phyloP scores from a whole-genome alignment of 2,797 vertebrate species.

The Enteromius viviparus region DNA sequence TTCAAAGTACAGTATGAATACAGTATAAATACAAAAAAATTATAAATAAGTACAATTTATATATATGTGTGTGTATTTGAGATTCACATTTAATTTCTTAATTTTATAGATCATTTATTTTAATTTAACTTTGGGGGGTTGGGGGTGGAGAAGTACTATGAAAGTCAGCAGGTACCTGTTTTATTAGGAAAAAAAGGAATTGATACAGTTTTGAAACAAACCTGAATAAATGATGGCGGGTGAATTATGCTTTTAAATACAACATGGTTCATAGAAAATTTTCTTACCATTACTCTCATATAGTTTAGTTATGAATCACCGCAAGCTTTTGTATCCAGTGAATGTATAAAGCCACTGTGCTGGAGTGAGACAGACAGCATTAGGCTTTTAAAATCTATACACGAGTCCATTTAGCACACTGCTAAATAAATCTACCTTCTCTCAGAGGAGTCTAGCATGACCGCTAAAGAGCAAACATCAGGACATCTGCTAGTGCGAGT shows the following conservation, averaged over 20 bases:
- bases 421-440: slow-evolving; percentile 58
- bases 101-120: too few species aligned
- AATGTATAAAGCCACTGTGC: neutral
- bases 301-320: neutral
- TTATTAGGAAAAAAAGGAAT: neutral
- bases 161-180: too few species aligned
- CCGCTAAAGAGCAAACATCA: slow-evolving; percentile 43
- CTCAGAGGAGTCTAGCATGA: slow-evolving; percentile 52
- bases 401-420: slow-evolving; percentile 54
- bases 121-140: too few species aligned
- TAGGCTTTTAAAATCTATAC: slow-evolving; percentile 54
- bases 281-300: neutral
- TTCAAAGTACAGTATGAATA: too few species aligned
- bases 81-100: too few species aligned
- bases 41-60: too few species aligned
- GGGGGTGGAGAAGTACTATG: too few species aligned
- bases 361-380: slow-evolving; percentile 39
- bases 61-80: too few species aligned
- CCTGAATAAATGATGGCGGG: neutral
- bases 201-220: neutral
- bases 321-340: neutral
- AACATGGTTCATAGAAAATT: neutral
- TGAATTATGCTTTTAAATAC: neutral
- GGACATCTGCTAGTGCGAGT: slow-evolving; percentile 38
- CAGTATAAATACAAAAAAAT: too few species aligned